Evolutionary conservation across 1,140 invertebrate species (phyloP).

Genomic region (Aleiodes sp.): DNA sequence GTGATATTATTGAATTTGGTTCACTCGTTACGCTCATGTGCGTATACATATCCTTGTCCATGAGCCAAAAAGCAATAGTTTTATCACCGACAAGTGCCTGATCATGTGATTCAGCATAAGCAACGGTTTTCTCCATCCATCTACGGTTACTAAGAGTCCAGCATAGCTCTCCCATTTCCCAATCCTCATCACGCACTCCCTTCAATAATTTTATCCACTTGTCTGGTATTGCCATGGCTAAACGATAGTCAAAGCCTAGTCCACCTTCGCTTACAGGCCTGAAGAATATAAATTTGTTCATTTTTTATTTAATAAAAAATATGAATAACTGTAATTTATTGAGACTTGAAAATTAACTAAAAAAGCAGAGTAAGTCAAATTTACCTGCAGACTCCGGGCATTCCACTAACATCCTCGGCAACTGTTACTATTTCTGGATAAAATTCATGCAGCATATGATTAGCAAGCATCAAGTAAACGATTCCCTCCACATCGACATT

Average conservation of each 20-base stretch:
- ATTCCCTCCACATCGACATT: conserved; percentile 97
- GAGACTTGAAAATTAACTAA: neutral
- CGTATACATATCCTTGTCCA: conserved; percentile 99
- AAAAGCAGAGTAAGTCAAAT: conserved; percentile 29
- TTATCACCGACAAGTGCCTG: conserved; percentile 97
- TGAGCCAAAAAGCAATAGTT: conserved; percentile 98
- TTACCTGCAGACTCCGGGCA: conserved; percentile 91
- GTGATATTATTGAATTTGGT: conserved; percentile 79
- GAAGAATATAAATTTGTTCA: conserved; percentile 13
- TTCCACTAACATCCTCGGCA: conserved; percentile 99
- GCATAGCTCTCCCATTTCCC: conserved; percentile 92
- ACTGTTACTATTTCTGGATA: conserved; percentile 91
- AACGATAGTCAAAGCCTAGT: conserved; percentile 95
- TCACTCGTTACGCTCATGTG: conserved; percentile 87
- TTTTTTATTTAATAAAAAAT: neutral
- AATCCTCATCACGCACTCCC: conserved; percentile 89
- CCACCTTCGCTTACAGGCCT: conserved; percentile 91
- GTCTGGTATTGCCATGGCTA: conserved; percentile 98
- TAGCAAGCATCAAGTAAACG: conserved; percentile 95
- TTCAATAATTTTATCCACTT: conserved; percentile 98
- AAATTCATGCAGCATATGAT: conserved; percentile 87
- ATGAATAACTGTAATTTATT: neutral
- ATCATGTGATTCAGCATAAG: conserved; percentile 98
- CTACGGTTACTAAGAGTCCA: conserved; percentile 95
- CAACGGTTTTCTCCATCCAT: conserved; percentile 94